Evolutionary conservation across 2,113 vertebrate genomes (phyloP), one percentile per base, ranked within the genome.

Genomic region (Hyla sarda): DNA sequence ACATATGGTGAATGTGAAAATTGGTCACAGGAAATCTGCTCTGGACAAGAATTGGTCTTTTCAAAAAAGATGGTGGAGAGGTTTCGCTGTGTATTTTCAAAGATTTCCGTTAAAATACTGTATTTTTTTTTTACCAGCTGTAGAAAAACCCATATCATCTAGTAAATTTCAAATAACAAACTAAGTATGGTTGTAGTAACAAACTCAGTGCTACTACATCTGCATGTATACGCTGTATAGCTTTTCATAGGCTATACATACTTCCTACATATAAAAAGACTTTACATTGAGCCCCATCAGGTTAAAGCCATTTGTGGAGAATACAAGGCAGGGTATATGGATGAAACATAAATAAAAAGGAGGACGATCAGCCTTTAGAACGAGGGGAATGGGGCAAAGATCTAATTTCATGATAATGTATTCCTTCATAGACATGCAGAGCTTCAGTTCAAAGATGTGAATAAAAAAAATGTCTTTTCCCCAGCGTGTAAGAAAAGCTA

Each of bases 391-490:
- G 19, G 47, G 37, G 14, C 67, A 34, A 71, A 65, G 23, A 28
- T 60, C 34, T 81, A 58, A 86, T 86, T 73, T 73, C 74, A 86
- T 86, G 77, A 81, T 86, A 86, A 81, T 86, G 28, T 81, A 86
- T 86, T 81, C 50, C 8, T 79, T 71, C 41, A 37, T 45, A 37
- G 48, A 81, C 77, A 72, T 37, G 52, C 65, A 81, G 12, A 81
- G 50, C 48, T 81, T 81, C 77, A 73, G 60, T 86, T 86, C 75
- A 86, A 79, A 85, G 50, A 86, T 86, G 77, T 81, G 76, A 86
- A 71, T 60, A 80, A 71, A 67, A 71, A 67, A 85, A 62, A 62
- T 81, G 25, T 12, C n/a, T 73, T 72, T 79, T 60, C 77, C 84
- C 84, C 25, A 86, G 65, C 32, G 84, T 32, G 79, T 30, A 37